Evolutionary conservation across 2,113 vertebrate species (phyloP), one percentile per base, ranked within the genome.

Genomic region (Paramisgurnus dabryanus): DNA sequence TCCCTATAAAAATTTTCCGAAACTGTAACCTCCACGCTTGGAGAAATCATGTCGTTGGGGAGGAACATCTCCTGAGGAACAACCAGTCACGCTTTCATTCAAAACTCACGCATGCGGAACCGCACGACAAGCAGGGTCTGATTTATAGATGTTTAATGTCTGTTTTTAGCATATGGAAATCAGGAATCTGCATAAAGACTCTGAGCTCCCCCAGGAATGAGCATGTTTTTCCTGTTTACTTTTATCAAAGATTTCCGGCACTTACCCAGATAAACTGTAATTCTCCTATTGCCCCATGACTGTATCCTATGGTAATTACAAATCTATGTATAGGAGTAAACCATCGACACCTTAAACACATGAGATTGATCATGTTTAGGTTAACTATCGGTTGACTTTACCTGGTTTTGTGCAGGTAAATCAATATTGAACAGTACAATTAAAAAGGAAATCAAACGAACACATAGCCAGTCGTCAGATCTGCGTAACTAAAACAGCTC

Each of bases 21-120:
- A 82, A 82, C 49, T 53, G 27, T 22, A 27, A 47, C 49, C 72
- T 39, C 39, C 53, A 66, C 55, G 49, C 67, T 61, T 18, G 10
- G 61, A 61, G 67, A 57, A 71, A 40, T 4, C 34, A 6, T 6
- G 69, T 17, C 27, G n/a, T 7, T 6, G 3, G 34, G 50, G 50
- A 72, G 10, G 40, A 5, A 1, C 53, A 50, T 72, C 82, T 80
- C 78, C 67, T 13, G 82, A 84, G 74, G 72, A 71, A 69, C 45
- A 27, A 55, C n/a, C 18, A 64, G 76, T 58, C 0, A 2, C 18
- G 17, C 75, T 49, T 63, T 43, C 74, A 17, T 55, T 78, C 75
- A 71, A 61, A 50, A 77, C 58, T 61, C 67, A 74, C 1, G 66
- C 61, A 3, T 15, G 41, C 8, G 27, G 50, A 69, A 66, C n/a